phyloP scores from a whole-genome alignment of 2,888 invertebrate species.

The Eremobia ochroleuca region DNA sequence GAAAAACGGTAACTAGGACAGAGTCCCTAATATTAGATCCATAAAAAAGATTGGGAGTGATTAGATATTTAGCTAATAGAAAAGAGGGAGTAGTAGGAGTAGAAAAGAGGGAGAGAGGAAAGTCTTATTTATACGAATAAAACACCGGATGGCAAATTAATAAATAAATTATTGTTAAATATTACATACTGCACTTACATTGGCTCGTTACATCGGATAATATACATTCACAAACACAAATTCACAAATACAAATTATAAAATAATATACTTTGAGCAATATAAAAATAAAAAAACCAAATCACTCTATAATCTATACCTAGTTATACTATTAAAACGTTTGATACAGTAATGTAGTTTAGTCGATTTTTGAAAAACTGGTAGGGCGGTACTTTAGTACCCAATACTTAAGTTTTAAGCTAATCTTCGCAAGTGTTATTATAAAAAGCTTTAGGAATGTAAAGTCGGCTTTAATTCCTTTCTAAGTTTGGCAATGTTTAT shows the following conservation, averaged over 20 bases:
- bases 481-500: slow-evolving; percentile 84
- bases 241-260: slow-evolving; percentile 82
- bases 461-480: slow-evolving; percentile 75
- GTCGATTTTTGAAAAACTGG: slow-evolving; percentile 62
- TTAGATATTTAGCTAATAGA: background rate
- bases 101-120: background rate
- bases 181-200: slow-evolving; percentile 90
- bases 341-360: slow-evolving; percentile 68
- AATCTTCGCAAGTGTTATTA: slow-evolving; percentile 65
- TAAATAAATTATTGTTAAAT: slow-evolving; percentile 91
- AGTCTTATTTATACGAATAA: slow-evolving; percentile 61
- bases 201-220: slow-evolving; percentile 87
- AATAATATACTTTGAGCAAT: slow-evolving; percentile 89
- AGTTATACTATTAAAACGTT: slow-evolving; percentile 75
- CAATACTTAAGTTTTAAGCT: slow-evolving; percentile 63
- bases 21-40: background rate
- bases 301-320: slow-evolving; percentile 84
- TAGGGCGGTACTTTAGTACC: slow-evolving; percentile 74
- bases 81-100: too few relatives aligned
- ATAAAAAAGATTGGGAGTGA: background rate
- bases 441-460: slow-evolving; percentile 85
- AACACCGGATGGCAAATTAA: slow-evolving; percentile 87
- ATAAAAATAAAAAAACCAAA: slow-evolving; percentile 90
- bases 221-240: slow-evolving; percentile 86
- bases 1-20: slow-evolving; percentile 26